These are phyloP conservation scores for Diglossa cyanea DNA, from an alignment of 2,797 vertebrate species.

Conservation along the genomic window DNA sequence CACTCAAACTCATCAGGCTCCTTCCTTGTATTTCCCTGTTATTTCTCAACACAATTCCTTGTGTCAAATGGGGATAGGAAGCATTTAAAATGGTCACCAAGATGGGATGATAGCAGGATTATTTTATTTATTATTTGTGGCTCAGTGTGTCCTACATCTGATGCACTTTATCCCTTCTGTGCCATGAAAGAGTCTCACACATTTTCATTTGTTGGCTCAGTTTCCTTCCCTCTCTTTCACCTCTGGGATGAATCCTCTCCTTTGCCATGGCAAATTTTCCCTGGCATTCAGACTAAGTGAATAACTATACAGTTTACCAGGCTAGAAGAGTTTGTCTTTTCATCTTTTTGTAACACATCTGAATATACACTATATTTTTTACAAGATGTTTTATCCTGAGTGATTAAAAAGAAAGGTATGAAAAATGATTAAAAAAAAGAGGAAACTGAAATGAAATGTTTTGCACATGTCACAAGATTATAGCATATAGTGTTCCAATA, in stretches of 20 bases:
- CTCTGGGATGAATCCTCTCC: neutral
- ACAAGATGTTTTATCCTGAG: neutral
- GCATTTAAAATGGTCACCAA: neutral
- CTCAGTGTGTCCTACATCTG: neutral
- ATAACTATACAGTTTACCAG: neutral
- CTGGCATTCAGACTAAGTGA: neutral
- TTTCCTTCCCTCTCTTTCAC: neutral
- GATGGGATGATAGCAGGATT: neutral
- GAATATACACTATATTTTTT: neutral
- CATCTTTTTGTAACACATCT: neutral
- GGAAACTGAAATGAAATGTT: neutral
- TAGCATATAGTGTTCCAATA: neutral
- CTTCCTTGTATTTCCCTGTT: neutral
- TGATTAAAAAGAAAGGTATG: neutral
- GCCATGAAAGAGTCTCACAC: fast-evolving
- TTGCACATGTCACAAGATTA: neutral
- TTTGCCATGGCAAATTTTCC: neutral
- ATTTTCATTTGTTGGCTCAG: neutral
- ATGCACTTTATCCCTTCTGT: neutral
- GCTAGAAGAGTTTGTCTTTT: neutral
- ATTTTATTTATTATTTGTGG: neutral
- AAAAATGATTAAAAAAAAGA: neutral
- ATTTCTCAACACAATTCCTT: neutral
- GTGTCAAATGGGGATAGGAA: neutral
- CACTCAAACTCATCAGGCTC: neutral